These are phyloP conservation scores for Conchocele bisecta DNA, from an alignment of 2,888 invertebrate species.

Conservation along the genomic window DNA sequence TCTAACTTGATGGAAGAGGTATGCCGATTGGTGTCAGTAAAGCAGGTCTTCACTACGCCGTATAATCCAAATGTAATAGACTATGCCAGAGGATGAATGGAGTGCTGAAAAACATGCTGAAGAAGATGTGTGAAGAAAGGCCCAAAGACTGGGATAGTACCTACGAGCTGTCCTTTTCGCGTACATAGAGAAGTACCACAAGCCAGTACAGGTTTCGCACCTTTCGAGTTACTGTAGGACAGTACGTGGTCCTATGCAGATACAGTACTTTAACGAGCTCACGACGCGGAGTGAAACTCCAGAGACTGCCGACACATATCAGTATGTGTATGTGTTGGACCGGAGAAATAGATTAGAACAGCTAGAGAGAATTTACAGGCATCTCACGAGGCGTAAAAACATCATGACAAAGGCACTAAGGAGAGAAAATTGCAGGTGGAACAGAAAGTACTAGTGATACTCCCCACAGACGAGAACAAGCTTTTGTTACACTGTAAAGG, in stretches of 20 bases:
- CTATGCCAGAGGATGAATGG: neutral
- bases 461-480: constrained; percentile 29
- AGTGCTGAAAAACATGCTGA: neutral
- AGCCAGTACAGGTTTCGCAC: constrained; percentile 43
- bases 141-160: no score
- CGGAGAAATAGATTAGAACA: constrained; percentile 20
- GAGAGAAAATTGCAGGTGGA: neutral
- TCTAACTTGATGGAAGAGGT: no score
- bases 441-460: constrained; percentile 20
- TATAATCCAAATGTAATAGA: neutral
- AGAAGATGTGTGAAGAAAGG: neutral
- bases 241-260: constrained; percentile 2
- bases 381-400: constrained; percentile 9
- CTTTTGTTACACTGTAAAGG: constrained; percentile 25
- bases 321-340: constrained; percentile 14
- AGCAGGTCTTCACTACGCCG: neutral
- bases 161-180: constrained; percentile 53
- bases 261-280: constrained; percentile 8
- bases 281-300: neutral
- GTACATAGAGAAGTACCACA: constrained; percentile 57
- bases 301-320: constrained; percentile 4
- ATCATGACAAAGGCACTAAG: constrained; percentile 17
- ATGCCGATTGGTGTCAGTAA: no score
- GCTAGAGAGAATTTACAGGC: constrained; percentile 14
- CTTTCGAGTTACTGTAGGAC: constrained; percentile 35